Base-by-base conservation (phyloP, 2,888 invertebrate genomes). In the Dryadula phaetusa region DNA sequence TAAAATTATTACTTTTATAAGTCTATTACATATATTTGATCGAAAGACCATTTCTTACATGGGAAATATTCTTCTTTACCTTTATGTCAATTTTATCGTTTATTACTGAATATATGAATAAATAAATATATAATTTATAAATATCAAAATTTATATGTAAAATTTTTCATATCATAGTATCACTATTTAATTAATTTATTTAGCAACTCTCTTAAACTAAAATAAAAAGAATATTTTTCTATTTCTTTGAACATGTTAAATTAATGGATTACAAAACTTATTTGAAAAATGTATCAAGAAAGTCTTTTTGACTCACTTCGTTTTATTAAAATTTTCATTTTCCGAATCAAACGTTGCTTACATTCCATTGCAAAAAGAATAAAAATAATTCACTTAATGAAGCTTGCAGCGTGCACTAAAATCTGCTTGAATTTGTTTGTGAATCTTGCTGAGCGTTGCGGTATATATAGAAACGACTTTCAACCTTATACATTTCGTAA, bases 301-400 rank as follows among this genome's bases (percentile, higher is more conserved):
- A 60, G 18, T 28, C 40, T 25, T 12, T 60, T 44, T 44, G 28
- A 42, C 14, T 60, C 44, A 28, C 6, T 46, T 42, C 42, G 25
- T 58, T 64, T 64, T 32, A 64, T 58, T 56, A 58, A 58, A 64
- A 64, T 47, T 40, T 64, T 56, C 40, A 64, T 64, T 66, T 53
- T 53, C 49, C 37, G 25, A 56, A 61, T 54, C 44, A 62, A 62
- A 64, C 44, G 64, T 16, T 53, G 53, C 42, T 54, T 47, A 66
- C 54, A 66, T 46, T 54, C 20, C 46, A 62, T 28, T 37, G 25
- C 25, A 62, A 44, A 62, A 18, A 44, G 53, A 54, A 47, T 18
- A 44, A 62, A 66, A 61, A 62, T 53, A 54, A 54, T 66, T 62
- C 53, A 37, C 61, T 66, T 62, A 66, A 66, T 44, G 44, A 66